phyloP scores from a whole-genome alignment of 2,888 invertebrate species.

The Scaptodrosophila latifasciaeformis region DNA sequence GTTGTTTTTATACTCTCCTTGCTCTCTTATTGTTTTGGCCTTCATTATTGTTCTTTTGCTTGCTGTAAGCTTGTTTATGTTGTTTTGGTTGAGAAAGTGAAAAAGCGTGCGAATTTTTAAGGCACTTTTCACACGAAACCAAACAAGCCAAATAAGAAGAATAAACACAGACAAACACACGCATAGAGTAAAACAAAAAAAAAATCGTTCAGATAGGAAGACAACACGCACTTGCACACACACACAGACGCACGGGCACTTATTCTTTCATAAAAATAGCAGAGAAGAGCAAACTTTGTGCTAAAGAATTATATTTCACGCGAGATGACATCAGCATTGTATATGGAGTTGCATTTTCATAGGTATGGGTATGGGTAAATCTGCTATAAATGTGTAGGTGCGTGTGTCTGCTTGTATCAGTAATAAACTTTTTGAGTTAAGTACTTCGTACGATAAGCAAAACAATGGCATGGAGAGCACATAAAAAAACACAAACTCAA shows the following conservation, averaged over 20 bases:
- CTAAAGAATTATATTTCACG: constrained; percentile 57
- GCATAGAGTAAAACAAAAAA: background rate
- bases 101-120: constrained; percentile 59
- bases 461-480: constrained; percentile 22
- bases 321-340: constrained; percentile 55
- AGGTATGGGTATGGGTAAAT: background rate
- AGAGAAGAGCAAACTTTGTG: constrained; percentile 48
- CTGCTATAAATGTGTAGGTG: constrained; percentile 6
- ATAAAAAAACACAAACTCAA: constrained; percentile 20
- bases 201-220: constrained; percentile 8
- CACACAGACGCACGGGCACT: too few species aligned
- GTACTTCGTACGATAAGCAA: constrained; percentile 45
- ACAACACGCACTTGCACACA: too few species aligned
- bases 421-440: constrained; percentile 43
- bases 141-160: background rate
- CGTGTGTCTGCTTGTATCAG: constrained; percentile 27
- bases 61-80: constrained; percentile 53
- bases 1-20: background rate
- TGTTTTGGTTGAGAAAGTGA: constrained; percentile 54
- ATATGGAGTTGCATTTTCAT: constrained; percentile 38
- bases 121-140: constrained; percentile 30
- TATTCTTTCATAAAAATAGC: too few species aligned
- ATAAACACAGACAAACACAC: background rate
- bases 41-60: constrained; percentile 27
- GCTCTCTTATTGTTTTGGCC: constrained; percentile 13